Evolutionary conservation across 2,113 vertebrate genomes (phyloP).

Genomic region (Peucedramus taeniatus): DNA sequence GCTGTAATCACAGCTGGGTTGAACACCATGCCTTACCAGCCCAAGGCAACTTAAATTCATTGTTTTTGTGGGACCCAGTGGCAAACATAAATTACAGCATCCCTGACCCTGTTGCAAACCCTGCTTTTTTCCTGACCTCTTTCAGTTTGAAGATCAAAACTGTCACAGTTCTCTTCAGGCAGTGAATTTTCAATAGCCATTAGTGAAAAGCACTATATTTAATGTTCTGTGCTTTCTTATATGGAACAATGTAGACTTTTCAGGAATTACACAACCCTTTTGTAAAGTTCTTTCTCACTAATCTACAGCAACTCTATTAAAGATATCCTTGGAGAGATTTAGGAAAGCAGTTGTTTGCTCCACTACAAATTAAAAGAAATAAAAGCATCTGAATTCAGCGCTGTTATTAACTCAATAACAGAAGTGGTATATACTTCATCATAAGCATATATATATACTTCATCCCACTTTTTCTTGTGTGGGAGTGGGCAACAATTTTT

Average conservation of each 20-base stretch:
- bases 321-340: conserved; percentile 2
- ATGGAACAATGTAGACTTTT: conserved; percentile 17
- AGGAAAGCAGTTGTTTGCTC: not conserved
- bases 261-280: conserved; percentile 4
- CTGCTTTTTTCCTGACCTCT: conserved; percentile 12
- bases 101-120: not conserved
- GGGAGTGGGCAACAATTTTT: not conserved
- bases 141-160: conserved; percentile 42
- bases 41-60: not conserved
- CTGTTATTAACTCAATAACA: not conserved
- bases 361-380: not conserved
- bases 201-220: conserved; percentile 46
- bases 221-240: conserved; percentile 37
- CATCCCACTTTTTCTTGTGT: not conserved
- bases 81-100: conserved; percentile 5
- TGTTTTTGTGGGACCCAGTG: not conserved
- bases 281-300: not conserved
- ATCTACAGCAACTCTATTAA: not conserved
- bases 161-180: conserved; percentile 26
- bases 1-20: not conserved
- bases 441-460: not conserved
- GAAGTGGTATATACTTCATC: not conserved
- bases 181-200: conserved; percentile 56
- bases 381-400: not conserved
- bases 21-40: not conserved